phyloP scores from a whole-genome alignment of 2,797 vertebrate species.

The Carduelis carduelis region DNA sequence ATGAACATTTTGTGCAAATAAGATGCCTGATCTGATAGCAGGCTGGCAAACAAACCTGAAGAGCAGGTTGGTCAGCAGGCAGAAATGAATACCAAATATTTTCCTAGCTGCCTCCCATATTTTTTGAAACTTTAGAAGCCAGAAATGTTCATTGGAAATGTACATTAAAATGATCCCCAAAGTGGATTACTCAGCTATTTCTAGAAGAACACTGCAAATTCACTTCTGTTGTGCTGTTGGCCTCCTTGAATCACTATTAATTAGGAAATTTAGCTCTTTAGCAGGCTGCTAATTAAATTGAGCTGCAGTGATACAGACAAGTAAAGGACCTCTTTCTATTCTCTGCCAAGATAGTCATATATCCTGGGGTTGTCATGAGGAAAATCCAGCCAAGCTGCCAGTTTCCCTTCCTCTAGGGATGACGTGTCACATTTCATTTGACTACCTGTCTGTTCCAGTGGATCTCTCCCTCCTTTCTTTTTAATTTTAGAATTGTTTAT shows the following conservation, averaged over 20 bases:
- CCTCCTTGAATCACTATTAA: conserved; percentile 47
- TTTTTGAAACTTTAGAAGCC: not conserved
- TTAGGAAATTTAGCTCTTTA: conserved; percentile 51
- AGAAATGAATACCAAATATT: not conserved
- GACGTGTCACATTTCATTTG: not conserved
- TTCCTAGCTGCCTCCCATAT: not conserved
- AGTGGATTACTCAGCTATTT: conserved; percentile 46
- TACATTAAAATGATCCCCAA: not conserved
- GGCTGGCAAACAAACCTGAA: not conserved
- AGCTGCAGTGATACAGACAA: conserved; percentile 21
- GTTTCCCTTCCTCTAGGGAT: conserved; percentile 29
- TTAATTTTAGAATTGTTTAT: conserved; percentile 60
- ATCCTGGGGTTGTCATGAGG: conserved; percentile 25
- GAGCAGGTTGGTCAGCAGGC: not conserved
- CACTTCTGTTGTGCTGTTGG: conserved; percentile 8
- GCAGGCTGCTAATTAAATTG: conserved; percentile 52
- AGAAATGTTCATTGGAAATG: not conserved
- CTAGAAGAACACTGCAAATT: not conserved
- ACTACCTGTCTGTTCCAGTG: conserved; percentile 26
- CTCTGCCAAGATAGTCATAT: not conserved
- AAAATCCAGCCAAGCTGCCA: conserved; percentile 30
- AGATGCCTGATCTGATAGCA: not conserved
- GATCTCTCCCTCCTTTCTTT: not conserved
- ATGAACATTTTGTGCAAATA: not conserved
- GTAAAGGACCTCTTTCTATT: not conserved